Percentiles rank a stretch among this genome's conserved stretches.
Evolutionary conservation across 2,797 vertebrate species (phyloP).

Genomic region (Cynodonichthys magdalenae): DNA sequence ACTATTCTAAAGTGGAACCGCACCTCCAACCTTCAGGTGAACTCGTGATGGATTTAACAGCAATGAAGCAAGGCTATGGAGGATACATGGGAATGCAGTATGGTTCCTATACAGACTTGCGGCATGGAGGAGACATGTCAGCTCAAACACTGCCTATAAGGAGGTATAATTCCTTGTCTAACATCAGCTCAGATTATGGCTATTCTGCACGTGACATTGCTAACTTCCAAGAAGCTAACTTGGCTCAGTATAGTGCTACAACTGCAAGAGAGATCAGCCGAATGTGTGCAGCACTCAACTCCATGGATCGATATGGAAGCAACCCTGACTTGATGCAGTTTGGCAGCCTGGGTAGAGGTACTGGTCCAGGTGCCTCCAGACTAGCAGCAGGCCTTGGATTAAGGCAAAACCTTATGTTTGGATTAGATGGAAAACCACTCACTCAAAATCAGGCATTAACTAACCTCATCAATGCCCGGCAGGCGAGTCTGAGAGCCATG

Average conservation of each 20-base stretch:
- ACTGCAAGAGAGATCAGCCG: slow-evolving; percentile 97
- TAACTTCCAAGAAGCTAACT: slow-evolving; percentile 92
- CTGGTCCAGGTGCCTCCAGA: slow-evolving; percentile 72
- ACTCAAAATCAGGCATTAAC: slow-evolving; percentile 85
- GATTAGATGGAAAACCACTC: slow-evolving; percentile 84
- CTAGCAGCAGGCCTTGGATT: slow-evolving; percentile 82
- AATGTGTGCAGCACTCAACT: slow-evolving; percentile 98
- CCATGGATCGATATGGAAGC: slow-evolving; percentile 91
- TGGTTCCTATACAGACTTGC: slow-evolving; percentile 94
- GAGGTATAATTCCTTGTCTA: slow-evolving; percentile 94
- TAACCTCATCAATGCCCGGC: slow-evolving; percentile 85
- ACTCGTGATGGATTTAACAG: slow-evolving; percentile 86
- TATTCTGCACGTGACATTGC: slow-evolving; percentile 90
- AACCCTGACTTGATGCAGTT: slow-evolving; percentile 90
- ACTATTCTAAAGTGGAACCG: slow-evolving; percentile 86
- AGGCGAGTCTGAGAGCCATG: slow-evolving; percentile 88
- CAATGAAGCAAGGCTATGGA: slow-evolving; percentile 91
- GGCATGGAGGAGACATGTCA: slow-evolving; percentile 88
- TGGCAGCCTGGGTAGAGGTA: slow-evolving; percentile 75
- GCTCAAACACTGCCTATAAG: slow-evolving; percentile 89
- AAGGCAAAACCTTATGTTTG: slow-evolving; percentile 88
- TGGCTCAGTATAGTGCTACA: slow-evolving; percentile 98
- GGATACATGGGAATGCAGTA: slow-evolving; percentile 92
- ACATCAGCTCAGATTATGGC: slow-evolving; percentile 94
- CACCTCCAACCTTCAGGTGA: slow-evolving; percentile 85